Evolutionary conservation across 2,888 invertebrate species (phyloP).

Genomic region (Auanema sp.): DNA sequence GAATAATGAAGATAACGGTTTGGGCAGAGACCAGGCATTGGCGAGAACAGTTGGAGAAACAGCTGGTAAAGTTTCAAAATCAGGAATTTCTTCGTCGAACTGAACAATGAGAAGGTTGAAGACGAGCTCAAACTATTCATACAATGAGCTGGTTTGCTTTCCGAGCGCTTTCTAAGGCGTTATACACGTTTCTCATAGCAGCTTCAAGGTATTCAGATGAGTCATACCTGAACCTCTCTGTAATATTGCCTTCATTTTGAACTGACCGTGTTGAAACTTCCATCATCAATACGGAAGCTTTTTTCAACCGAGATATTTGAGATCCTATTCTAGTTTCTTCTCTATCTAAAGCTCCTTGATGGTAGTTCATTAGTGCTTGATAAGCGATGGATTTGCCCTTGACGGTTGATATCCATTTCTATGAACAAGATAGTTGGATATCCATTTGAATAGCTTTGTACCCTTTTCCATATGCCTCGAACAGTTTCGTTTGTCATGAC

Average conservation of each 20-base stretch:
- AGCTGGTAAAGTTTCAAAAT: constrained; percentile 76
- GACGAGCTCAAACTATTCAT: constrained; percentile 20
- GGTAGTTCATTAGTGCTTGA: constrained; percentile 84
- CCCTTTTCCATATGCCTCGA: constrained; percentile 80
- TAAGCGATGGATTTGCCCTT: constrained; percentile 85
- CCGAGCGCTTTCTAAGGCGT: constrained; percentile 77
- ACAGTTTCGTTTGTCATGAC: constrained; percentile 82
- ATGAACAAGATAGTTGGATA: constrained; percentile 32
- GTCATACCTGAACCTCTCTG: constrained; percentile 28
- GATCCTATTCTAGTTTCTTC: constrained; percentile 52
- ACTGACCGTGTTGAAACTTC: constrained; percentile 30
- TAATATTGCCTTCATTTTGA: too few relatives aligned
- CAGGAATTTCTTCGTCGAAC: constrained; percentile 94
- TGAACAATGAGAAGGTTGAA: constrained; percentile 28
- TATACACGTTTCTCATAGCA: constrained; percentile 52
- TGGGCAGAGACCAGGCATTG: constrained; percentile 73
- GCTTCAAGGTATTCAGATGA: constrained; percentile 17
- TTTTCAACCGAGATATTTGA: constrained; percentile 55
- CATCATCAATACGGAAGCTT: constrained; percentile 45
- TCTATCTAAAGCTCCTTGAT: constrained; percentile 73
- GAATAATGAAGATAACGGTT: constrained; percentile 69
- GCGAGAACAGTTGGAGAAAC: constrained; percentile 84
- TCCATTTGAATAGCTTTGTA: too few relatives aligned
- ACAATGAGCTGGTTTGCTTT: constrained; percentile 93
- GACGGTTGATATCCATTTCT: constrained; percentile 72